Evolutionary conservation across 2,888 invertebrate genomes (phyloP).

Genomic region (Pyrochroa serraticornis): DNA sequence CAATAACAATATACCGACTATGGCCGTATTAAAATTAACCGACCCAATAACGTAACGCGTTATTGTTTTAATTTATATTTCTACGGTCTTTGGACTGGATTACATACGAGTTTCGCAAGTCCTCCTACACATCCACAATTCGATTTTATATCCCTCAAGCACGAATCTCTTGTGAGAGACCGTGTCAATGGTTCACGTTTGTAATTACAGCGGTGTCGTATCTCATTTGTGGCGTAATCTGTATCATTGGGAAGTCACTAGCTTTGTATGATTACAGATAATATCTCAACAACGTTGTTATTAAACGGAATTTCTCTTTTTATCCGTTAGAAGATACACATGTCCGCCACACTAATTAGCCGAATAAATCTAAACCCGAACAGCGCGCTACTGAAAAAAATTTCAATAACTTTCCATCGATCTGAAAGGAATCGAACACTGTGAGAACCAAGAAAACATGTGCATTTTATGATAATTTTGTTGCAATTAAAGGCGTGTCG

Average conservation of each 20-base stretch:
- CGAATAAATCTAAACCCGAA: constrained; percentile 10
- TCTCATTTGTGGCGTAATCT: constrained; percentile 28
- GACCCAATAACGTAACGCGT: too few relatives aligned
- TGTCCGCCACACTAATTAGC: constrained; percentile 1
- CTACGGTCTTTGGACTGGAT: too few relatives aligned
- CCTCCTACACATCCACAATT: not conserved
- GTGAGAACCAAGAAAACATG: constrained; percentile 38
- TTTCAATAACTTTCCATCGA: constrained; percentile 4
- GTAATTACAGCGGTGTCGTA: constrained; percentile 27
- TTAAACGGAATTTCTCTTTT: constrained; percentile 20
- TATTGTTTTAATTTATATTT: too few relatives aligned
- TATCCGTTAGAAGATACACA: constrained; percentile 5
- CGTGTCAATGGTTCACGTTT: constrained; percentile 27
- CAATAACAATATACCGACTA: too few relatives aligned
- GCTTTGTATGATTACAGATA: constrained; percentile 25
- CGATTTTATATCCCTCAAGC: constrained; percentile 12
- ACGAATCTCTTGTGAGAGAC: constrained; percentile 19
- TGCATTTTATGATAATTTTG: constrained; percentile 30
- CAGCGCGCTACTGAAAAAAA: constrained; percentile 10
- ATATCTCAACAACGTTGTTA: constrained; percentile 24
- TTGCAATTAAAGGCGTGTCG: constrained; percentile 27
- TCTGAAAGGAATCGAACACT: constrained; percentile 22
- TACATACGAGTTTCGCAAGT: too few relatives aligned
- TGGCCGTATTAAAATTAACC: too few relatives aligned
- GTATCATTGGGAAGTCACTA: constrained; percentile 22